These are phyloP conservation scores for Heteractis magnifica DNA, from an alignment of 92 coral and sea anemone species.

Conservation along the genomic window DNA sequence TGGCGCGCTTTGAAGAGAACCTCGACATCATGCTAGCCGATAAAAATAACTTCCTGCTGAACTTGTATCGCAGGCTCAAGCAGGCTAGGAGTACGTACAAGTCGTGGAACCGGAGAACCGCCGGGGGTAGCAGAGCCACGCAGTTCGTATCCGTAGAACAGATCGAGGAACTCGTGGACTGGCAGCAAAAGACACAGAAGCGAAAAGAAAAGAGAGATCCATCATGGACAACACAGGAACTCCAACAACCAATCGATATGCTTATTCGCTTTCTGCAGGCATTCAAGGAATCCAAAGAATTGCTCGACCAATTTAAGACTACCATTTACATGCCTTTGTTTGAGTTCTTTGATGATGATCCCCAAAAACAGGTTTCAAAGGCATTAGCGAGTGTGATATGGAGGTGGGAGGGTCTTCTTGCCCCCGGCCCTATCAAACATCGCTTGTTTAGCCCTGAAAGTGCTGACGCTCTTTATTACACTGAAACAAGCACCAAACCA, in stretches of 20 bases:
- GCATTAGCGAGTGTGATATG: constrained; percentile 53
- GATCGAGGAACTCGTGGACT: constrained; percentile 71
- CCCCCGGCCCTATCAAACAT: constrained; percentile 73
- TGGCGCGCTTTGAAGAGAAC: constrained; percentile 60
- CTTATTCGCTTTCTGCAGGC: constrained; percentile 69
- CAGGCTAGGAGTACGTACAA: constrained; percentile 62
- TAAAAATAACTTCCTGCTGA: constrained; percentile 59
- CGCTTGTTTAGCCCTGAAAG: constrained; percentile 62
- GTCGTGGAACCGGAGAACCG: constrained; percentile 64
- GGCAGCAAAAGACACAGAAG: constrained; percentile 57
- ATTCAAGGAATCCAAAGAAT: constrained; percentile 51
- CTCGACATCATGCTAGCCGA: constrained; percentile 66
- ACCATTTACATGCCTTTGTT: constrained; percentile 61
- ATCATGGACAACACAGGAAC: background rate
- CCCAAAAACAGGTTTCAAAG: constrained; percentile 33
- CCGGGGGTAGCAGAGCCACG: constrained; percentile 49
- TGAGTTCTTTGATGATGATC: constrained; percentile 61
- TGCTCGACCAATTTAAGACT: constrained; percentile 52
- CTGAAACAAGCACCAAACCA: constrained; percentile 47
- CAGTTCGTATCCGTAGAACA: constrained; percentile 67
- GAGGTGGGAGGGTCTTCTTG: constrained; percentile 66
- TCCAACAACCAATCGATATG: constrained; percentile 50
- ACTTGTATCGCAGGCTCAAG: constrained; percentile 68
- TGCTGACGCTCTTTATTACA: constrained; percentile 65
- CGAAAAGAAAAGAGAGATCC: constrained; percentile 25